These are phyloP conservation scores for Incurvaria masculella DNA, from an alignment of 2,888 invertebrate species.

Conservation along the genomic window DNA sequence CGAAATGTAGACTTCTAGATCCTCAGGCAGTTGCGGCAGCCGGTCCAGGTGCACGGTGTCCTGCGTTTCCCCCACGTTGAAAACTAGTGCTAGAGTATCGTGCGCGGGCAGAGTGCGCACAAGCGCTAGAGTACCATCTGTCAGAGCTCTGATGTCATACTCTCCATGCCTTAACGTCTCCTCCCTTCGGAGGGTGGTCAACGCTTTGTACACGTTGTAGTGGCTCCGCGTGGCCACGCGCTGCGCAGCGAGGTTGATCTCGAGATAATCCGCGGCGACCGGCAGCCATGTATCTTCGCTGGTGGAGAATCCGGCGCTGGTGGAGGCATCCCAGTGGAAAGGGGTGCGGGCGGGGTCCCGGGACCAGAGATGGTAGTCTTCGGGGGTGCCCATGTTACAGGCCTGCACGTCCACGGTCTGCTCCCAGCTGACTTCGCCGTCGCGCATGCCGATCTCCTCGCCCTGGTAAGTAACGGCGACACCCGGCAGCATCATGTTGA, in stretches of 20 bases:
- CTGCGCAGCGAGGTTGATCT: constrained; percentile 57
- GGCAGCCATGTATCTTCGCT: constrained; percentile 63
- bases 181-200: constrained; percentile 47
- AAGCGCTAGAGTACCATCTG: constrained; percentile 26
- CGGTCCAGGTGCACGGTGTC: constrained; percentile 35
- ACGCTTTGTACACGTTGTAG: constrained; percentile 52
- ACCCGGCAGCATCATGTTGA: constrained; percentile 71
- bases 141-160: constrained; percentile 28
- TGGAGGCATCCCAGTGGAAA: constrained; percentile 59
- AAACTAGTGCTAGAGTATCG: constrained; percentile 36
- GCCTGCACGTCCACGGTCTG: constrained; percentile 59
- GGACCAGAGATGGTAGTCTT: constrained; percentile 49
- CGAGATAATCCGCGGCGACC: constrained; percentile 57
- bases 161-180: constrained; percentile 37
- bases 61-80: constrained; percentile 46
- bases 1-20: constrained; percentile 26
- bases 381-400: constrained; percentile 47
- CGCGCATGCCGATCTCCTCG: constrained; percentile 73
- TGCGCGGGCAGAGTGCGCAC: constrained; percentile 27
- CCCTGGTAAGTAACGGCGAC: constrained; percentile 80
- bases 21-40: constrained; percentile 21
- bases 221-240: constrained; percentile 48
- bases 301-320: constrained; percentile 61
- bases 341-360: constrained; percentile 65
- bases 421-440: constrained; percentile 54